A percentile compares a stretch with the other conserved stretches of the same genome.
Evolutionary conservation across 1,140 invertebrate genomes (phyloP).

Genomic region (Diorhabda sublineata): DNA sequence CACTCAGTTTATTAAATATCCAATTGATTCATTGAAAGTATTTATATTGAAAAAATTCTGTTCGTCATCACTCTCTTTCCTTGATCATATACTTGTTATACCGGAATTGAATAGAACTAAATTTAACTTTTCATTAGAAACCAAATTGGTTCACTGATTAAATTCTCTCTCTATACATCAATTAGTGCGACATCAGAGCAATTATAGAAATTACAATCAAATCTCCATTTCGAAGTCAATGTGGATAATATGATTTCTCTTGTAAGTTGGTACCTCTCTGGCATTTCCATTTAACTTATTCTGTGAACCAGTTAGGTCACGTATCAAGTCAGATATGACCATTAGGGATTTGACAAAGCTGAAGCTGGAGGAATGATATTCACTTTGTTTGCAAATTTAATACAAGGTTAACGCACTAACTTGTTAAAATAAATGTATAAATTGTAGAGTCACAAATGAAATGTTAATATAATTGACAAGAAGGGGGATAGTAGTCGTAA

Average conservation of each 20-base stretch:
- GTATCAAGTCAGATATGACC: background rate
- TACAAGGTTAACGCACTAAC: background rate
- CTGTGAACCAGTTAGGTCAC: background rate
- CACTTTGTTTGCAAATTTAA: background rate
- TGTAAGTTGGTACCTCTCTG: background rate
- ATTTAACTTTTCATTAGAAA: too few species aligned
- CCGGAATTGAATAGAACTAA: too few species aligned
- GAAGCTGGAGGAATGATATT: background rate
- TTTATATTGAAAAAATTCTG: too few species aligned
- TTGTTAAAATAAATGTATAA: background rate
- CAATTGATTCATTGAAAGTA: too few species aligned
- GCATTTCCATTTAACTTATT: background rate
- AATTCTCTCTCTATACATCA: conserved; percentile 3
- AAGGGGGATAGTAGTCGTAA: too few species aligned
- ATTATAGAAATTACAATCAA: conserved; percentile 3
- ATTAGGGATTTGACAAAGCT: conserved; percentile 1
- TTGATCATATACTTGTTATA: too few species aligned
- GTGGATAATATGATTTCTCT: background rate
- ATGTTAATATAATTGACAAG: too few species aligned
- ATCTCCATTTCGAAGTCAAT: conserved; percentile 2
- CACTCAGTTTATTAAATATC: too few species aligned
- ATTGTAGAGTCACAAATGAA: background rate
- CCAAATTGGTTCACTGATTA: background rate
- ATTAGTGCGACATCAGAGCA: background rate
- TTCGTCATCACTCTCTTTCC: too few species aligned